Evolutionary conservation across 2,113 vertebrate species (phyloP).

Genomic region (Accipiter cooperii): DNA sequence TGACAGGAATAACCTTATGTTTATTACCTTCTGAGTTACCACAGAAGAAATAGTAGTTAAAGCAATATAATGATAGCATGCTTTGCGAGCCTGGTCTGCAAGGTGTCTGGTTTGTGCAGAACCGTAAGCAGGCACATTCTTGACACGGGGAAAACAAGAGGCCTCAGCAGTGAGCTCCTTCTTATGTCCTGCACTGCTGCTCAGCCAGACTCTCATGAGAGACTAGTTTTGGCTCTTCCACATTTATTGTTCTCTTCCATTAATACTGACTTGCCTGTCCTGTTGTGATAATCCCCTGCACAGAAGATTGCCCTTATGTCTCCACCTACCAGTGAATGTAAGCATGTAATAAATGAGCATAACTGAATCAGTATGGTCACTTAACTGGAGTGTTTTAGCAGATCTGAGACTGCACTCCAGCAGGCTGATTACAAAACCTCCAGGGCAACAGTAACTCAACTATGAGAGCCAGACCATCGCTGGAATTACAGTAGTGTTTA

Average conservation of each 20-base stretch:
- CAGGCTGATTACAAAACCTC: neutral
- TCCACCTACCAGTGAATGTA: neutral
- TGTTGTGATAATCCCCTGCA: neutral
- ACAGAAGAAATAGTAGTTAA: neutral
- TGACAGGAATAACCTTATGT: neutral
- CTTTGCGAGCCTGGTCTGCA: neutral
- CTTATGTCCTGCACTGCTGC: neutral
- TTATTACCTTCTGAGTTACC: neutral
- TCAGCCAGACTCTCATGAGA: neutral
- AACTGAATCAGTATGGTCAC: neutral
- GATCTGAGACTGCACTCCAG: neutral
- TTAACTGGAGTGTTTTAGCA: neutral
- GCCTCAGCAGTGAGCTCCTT: neutral
- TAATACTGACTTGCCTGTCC: neutral
- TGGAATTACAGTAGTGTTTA: constrained; percentile 4
- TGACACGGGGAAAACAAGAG: neutral
- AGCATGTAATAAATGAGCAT: neutral
- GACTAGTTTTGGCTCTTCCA: neutral
- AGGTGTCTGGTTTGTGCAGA: neutral
- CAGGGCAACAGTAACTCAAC: neutral
- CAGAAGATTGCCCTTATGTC: neutral
- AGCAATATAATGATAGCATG: neutral
- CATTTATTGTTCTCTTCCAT: neutral
- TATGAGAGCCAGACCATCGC: neutral
- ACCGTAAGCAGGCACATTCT: neutral